Base-by-base conservation (phyloP, 2,888 invertebrate genomes). In the Brenthis ino region DNA sequence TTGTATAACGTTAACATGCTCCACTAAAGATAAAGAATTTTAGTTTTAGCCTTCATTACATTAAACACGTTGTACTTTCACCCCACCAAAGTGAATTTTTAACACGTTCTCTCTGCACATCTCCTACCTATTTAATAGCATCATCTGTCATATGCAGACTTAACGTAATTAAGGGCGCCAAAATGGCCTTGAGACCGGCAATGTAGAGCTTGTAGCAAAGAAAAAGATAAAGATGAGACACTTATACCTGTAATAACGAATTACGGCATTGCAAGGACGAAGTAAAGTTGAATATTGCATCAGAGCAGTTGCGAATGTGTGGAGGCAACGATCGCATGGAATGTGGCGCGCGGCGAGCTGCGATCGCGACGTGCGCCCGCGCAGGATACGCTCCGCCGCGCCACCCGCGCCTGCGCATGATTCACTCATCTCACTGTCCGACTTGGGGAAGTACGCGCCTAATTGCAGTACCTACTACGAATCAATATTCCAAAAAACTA, bases 261-360 rank as follows among this genome's bases (percentile, higher is more conserved):
- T 93, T 92, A 92, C 91, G 91, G 91, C 92, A 92, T 91, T 92
- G 92, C 92, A 93, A 93, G 92, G 91, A 92, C 91, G 91, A 90
- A 86, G 89, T 91, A 91, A 91, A 91, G 91, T 91, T 91, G 90
- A 92, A 91, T 91, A 90, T 91, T 92, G 92, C 91, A 91, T 92
- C 91, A 92, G 89, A 88, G 87, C 79, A 81, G 84, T 84, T 84
- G 87, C 85, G 83, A 85, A 79, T 83, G 81, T 82, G 78, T 85
- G 87, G 85, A 91, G 91, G 89, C 91, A 91, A 91, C 82, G 91
- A 75, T 88, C 91, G 86, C 87, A 79, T 80, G 91, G 92, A 92
- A 92, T 92, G 92, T 82, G 86, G 86, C 83, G 82, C 83, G 79
- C 76, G 71, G 72, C 73, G 75, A 76, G 76, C 75, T 72, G 76